A percentile compares a stretch with the other conserved stretches of the same genome.
Evolutionary conservation across 2,113 vertebrate genomes (phyloP).

Genomic region (Austrofundulus limnaeus): DNA sequence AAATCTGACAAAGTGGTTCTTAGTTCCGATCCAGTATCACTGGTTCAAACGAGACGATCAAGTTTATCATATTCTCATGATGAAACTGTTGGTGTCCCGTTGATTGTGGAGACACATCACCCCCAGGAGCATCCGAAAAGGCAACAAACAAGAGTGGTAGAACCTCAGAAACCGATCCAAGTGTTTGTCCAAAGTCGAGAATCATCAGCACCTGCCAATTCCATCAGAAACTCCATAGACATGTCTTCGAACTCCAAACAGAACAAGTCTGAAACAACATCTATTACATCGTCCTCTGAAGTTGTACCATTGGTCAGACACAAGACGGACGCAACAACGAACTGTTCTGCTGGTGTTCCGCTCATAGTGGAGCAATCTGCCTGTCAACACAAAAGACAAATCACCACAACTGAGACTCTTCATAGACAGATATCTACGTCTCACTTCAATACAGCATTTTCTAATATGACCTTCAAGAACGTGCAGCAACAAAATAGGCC

Average conservation of each 20-base stretch:
- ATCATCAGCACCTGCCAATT: conserved; percentile 62
- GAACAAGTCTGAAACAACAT: conserved; percentile 19
- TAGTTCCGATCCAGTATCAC: conserved; percentile 56
- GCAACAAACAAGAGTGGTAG: conserved; percentile 19
- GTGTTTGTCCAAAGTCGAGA: conserved; percentile 5
- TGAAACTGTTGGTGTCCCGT: conserved; percentile 58
- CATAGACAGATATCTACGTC: conserved; percentile 38
- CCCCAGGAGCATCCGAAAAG: conserved; percentile 35
- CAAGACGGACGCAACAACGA: conserved; percentile 13
- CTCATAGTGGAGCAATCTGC: conserved; percentile 52
- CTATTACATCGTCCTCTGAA: conserved; percentile 17
- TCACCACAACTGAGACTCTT: conserved; percentile 52
- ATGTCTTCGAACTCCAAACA: conserved; percentile 64
- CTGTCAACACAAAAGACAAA: conserved; percentile 32
- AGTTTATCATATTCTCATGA: conserved; percentile 37
- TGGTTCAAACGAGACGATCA: conserved; percentile 51
- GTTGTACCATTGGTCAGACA: conserved; percentile 54
- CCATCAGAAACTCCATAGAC: conserved; percentile 64
- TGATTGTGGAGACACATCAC: conserved; percentile 55
- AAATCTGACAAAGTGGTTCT: conserved; percentile 12
- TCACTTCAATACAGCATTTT: conserved; percentile 41
- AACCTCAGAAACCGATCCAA: conserved; percentile 18
- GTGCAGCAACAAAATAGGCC: conserved; percentile 72
- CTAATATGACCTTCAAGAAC: conserved; percentile 40
- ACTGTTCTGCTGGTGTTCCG: conserved; percentile 55